phyloP scores from a whole-genome alignment of 2,888 invertebrate genomes.

The Oegoconia quadripuncta region DNA sequence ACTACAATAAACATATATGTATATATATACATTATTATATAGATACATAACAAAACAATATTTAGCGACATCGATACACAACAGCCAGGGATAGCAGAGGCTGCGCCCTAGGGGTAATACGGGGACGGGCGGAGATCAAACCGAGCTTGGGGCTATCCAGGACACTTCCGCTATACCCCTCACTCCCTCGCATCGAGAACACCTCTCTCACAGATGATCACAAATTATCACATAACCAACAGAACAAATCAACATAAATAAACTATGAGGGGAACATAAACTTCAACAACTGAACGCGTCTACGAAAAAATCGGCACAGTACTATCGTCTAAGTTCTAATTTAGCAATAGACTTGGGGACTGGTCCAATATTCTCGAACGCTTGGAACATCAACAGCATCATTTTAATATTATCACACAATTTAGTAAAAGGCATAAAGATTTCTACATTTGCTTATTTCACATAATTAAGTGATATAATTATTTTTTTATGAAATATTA shows the following conservation, averaged over 20 bases:
- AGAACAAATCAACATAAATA: constrained; percentile 67
- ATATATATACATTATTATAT: constrained; percentile 60
- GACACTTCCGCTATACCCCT: constrained; percentile 78
- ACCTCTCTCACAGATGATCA: constrained; percentile 78
- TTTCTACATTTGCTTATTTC: too few relatives aligned
- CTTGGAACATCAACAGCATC: constrained; percentile 52
- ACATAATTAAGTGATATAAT: too few relatives aligned
- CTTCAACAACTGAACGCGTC: constrained; percentile 52
- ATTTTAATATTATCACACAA: constrained; percentile 35
- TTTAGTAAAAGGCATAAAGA: too few relatives aligned
- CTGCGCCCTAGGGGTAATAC: constrained; percentile 70
- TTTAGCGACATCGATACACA: constrained; percentile 77
- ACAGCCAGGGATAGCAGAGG: constrained; percentile 78
- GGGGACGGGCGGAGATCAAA: constrained; percentile 67
- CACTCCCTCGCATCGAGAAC: constrained; percentile 79
- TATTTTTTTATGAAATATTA: constrained; percentile 2
- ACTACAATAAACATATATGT: constrained; percentile 70
- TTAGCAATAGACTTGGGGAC: constrained; percentile 37
- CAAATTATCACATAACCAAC: constrained; percentile 73
- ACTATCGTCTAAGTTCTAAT: constrained; percentile 35
- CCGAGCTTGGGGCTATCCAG: constrained; percentile 73
- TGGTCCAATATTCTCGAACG: constrained; percentile 52
- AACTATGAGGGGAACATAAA: constrained; percentile 58
- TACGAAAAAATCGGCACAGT: constrained; percentile 48
- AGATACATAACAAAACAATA: constrained; percentile 56